Evolutionary conservation across 2,888 invertebrate species (phyloP).

Genomic region (Trissolcus brochymenae): DNA sequence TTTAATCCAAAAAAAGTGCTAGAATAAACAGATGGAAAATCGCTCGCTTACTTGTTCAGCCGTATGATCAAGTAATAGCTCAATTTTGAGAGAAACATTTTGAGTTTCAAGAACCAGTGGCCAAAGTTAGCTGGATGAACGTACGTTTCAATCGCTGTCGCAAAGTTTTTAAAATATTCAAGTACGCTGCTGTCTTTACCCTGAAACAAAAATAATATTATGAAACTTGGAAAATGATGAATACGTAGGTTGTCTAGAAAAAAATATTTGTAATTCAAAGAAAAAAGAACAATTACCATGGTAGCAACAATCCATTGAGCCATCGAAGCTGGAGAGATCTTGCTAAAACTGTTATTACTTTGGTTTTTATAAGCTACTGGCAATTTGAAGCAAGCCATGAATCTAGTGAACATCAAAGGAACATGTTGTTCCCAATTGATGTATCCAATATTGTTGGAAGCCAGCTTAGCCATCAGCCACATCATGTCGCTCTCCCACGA

Average conservation of each 20-base stretch:
- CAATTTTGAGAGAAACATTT: constrained; percentile 83
- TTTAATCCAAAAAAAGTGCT: too few relatives aligned
- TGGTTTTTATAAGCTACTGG: constrained; percentile 87
- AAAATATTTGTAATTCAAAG: neutral
- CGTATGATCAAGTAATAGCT: constrained; percentile 82
- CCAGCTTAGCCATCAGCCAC: constrained; percentile 85
- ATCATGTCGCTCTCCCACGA: constrained; percentile 84
- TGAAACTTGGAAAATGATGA: neutral
- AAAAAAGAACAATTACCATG: constrained; percentile 73
- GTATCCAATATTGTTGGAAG: constrained; percentile 86
- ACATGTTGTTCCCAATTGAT: constrained; percentile 93
- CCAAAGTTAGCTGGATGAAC: constrained; percentile 93
- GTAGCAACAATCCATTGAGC: constrained; percentile 79
- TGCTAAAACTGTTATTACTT: constrained; percentile 79
- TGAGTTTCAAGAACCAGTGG: constrained; percentile 84
- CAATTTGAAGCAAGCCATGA: constrained; percentile 84
- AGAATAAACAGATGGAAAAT: neutral
- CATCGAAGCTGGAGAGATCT: constrained; percentile 76
- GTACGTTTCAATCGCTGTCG: constrained; percentile 90
- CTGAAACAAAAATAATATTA: constrained; percentile 74
- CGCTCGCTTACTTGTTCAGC: constrained; percentile 73
- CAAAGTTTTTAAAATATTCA: constrained; percentile 86
- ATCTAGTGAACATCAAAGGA: constrained; percentile 85
- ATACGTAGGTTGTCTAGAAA: neutral
- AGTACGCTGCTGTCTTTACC: constrained; percentile 81